Base-by-base conservation (phyloP, 2,888 invertebrate species). In the Charanyca ferruginea region DNA sequence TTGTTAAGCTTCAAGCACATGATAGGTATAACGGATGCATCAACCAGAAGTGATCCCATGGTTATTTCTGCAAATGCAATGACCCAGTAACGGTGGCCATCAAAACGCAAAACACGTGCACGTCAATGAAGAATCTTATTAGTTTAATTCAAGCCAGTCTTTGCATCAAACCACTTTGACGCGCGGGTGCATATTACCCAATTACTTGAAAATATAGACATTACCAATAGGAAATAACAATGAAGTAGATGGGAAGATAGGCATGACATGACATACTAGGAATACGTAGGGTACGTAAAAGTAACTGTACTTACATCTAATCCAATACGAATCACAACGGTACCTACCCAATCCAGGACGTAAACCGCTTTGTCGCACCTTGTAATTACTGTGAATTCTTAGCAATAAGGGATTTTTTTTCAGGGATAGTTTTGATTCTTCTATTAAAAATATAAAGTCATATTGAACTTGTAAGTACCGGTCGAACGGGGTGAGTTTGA, bases 11-110 rank as follows among this genome's bases (percentile, higher is more conserved):
- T 51, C 38, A 48, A 66, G 45, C 44, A 38, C 58, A 28, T 44
- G 55, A 23, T 59, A 42, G 38, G 16, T 60, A 66, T 52, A 72
- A 61, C 67, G 54, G 68, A 79, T 85, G 84, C 82, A 87, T 77
- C 83, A 73, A 86, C 85, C 85, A 88, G 85, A 87, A 87, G 87
- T 89, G 88, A 83, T 83, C 80, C 70, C 77, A 77, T 70, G 71
- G 80, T 83, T 86, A 84, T 83, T 85, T 81, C 75, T 75, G 78
- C 77, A 80, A 81, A 83, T 80, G 80, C 83, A 85, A 83, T 89
- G 87, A 91, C 86, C 89, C 77, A 89, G 77, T 85, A 85, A 87
- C 85, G 78, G 73, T 79, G 73, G 79, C 66, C 75, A 86, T 85
- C 79, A 73, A 73, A 81, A 87, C 67, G 81, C 84, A 82, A 80